Base-by-base conservation (phyloP, 1,140 invertebrate species). In the Leptinotarsa undecemlineata region DNA sequence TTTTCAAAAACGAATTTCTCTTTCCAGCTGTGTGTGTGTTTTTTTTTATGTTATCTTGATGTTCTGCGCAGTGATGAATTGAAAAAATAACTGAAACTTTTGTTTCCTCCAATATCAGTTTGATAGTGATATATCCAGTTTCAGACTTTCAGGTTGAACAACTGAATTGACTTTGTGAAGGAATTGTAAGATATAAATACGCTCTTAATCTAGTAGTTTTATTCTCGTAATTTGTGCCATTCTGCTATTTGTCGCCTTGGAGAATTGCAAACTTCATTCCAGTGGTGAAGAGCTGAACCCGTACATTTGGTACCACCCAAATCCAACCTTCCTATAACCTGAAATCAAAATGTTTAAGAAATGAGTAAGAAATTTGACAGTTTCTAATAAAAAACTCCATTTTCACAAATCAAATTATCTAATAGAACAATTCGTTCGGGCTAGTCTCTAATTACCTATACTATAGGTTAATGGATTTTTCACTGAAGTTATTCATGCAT, bases 161-260 rank as follows among this genome's bases (percentile, higher is more conserved):
- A 57, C n/a, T 57, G 51, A 57, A 57, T 57, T 57, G 51, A 57
- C 51, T 57, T 57, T 57, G 15, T 19, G 51, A 57, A 57, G 17
- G n/a, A 17, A 57, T 57, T 57, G 51, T 15, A 57, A 57, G 17
- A 57, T 57, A 57, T 17, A 57, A 17, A 19, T 42, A 57, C 51
- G n/a, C n/a, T 57, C 14, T 57, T 57, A 57, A 3, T 6, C 51
- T 57, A n/a, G 14, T 57, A 17, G 51, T 57, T 73, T 80, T 92
- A 97, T 89, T 98, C 96, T 84, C 92, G 91, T 75, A 99, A 89
- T 88, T 98, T 98, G 90, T 99, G 97, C 97, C 97, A 98, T 87
- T 98, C 96, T 64, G 97, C 97, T 82, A 98, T 98, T 89, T 99
- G 97, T 75, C 97, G 91, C 76, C 96, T 90, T n/a, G 97, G 96